Evolutionary conservation across 1,140 invertebrate genomes (phyloP), one percentile per base, ranked within the genome.

Genomic region (Littorina saxatilis): DNA sequence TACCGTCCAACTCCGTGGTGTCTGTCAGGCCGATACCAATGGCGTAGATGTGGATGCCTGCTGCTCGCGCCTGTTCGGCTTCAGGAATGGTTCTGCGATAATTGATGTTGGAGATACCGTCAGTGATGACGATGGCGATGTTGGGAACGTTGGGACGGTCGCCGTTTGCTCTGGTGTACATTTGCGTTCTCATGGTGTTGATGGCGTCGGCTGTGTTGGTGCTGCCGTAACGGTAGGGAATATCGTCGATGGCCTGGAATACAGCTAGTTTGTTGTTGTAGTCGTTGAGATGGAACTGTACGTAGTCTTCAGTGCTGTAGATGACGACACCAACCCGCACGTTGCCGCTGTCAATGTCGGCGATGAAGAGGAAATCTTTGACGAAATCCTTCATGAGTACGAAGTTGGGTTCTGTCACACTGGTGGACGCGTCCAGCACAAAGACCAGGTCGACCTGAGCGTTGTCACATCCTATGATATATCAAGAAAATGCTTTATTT

Each of bases 61-160:
- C n/a, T n/a, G n/a, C n/a, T n/a, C n/a, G n/a, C n/a, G n/a, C n/a
- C n/a, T n/a, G n/a, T n/a, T n/a, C n/a, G n/a, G n/a, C n/a, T n/a
- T n/a, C n/a, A n/a, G n/a, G 87, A 23, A 89, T 81, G 1, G 88
- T 89, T 37, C 83, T 77, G 7, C 84, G 68, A 15, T 84, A 82
- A 80, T 87, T 88, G 72, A 88, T 88, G 75, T 90, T 88, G n/a
- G 90, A 91, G 11, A 86, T 82, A 70, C 89, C 89, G 79, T 90
- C 89, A 39, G 89, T 89, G 11, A 90, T 47, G 23, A 90, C 78
- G 29, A 90, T 84, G 23, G 58, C 73, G 40, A 90, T 78, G 80
- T 90, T 87, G 2, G 77, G 40, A 2, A 84, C 86, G n/a, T n/a
- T n/a, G n/a, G n/a, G n/a, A n/a, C n/a, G n/a, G n/a, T n/a, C n/a